Base-by-base conservation (phyloP, 2,888 invertebrate species). In the Stictocephala bisonia region DNA sequence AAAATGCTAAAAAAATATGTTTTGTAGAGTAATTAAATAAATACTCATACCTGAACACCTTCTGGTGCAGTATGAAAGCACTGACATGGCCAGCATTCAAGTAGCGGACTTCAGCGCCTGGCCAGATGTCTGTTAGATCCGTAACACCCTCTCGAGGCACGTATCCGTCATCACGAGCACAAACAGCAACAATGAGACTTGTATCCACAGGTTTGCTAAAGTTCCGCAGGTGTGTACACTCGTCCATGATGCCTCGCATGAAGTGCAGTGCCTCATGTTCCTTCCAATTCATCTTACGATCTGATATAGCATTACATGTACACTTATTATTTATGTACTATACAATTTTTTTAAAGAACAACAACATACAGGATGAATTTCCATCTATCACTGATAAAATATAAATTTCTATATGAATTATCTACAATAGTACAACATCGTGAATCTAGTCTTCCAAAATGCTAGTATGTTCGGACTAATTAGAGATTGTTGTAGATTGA, bases 181-280 rank as follows among this genome's bases (percentile, higher is more conserved):
- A 93, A 1, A 99, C 93, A 18, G 95, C 93, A 76, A 96, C 96
- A 74, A 96, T 93, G 66, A 98, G 86, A 9, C 92, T 91, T 0
- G 97, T 94, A 82, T 99, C 98, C 64, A 90, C 78, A 24, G 94
- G 94, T 15, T 91, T 86, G 1, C 95, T 92, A 82, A 97, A 99
- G 85, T 98, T 97, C 78, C 91, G 94, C 44, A 99, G 86, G 85
- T 98, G 97, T 0, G 99, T 99, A 83, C 97, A 99, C 84, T 99
- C 97, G 82, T 99, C 99, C 99, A 99, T 99, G 79, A 99, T 91
- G 0, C 97, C 97, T 60, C 94, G 87, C 98, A 99, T 98, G 82
- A 99, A 97, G 85, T 94, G 93, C 70, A 95, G 80, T 0, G 95
- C 93, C 84, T 95, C 94, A 24, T 75, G 74, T 22, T 75, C 73